These are phyloP conservation scores for Argentina silus DNA, from an alignment of 2,797 vertebrate species.

Conservation along the genomic window DNA sequence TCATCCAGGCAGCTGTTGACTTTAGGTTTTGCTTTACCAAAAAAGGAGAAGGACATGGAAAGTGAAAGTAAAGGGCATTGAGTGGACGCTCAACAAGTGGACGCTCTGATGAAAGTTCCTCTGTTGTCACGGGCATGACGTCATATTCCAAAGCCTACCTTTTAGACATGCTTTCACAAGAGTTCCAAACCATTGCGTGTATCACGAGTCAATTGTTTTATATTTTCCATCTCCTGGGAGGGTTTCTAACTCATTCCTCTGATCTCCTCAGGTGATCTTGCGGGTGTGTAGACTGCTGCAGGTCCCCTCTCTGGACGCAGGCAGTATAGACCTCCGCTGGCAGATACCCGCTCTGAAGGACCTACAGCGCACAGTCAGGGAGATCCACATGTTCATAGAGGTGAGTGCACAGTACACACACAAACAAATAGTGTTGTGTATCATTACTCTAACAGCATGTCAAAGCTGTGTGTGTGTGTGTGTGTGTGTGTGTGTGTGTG, in stretches of 20 bases:
- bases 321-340: slow-evolving; percentile 43
- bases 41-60: too few relatives aligned
- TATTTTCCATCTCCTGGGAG: neutral
- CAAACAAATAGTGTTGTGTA: neutral
- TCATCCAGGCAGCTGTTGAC: too few relatives aligned
- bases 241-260: neutral
- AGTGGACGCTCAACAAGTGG: too few relatives aligned
- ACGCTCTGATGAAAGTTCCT: too few relatives aligned
- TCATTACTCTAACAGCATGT: too few relatives aligned
- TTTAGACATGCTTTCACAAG: too few relatives aligned
- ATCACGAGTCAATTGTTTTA: too few relatives aligned
- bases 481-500: neutral
- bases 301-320: slow-evolving; percentile 52
- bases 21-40: too few relatives aligned
- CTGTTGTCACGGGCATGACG: too few relatives aligned
- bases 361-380: slow-evolving; percentile 69
- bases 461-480: neutral
- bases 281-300: slow-evolving; percentile 67
- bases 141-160: too few relatives aligned
- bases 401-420: slow-evolving; percentile 47
- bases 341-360: slow-evolving; percentile 67
- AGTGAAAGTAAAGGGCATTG: too few relatives aligned
- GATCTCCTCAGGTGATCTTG: slow-evolving; percentile 65
- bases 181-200: too few relatives aligned
- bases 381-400: slow-evolving; percentile 79